phyloP scores from a whole-genome alignment of 92 coral and sea anemone genomes.

The Montipora capitata region DNA sequence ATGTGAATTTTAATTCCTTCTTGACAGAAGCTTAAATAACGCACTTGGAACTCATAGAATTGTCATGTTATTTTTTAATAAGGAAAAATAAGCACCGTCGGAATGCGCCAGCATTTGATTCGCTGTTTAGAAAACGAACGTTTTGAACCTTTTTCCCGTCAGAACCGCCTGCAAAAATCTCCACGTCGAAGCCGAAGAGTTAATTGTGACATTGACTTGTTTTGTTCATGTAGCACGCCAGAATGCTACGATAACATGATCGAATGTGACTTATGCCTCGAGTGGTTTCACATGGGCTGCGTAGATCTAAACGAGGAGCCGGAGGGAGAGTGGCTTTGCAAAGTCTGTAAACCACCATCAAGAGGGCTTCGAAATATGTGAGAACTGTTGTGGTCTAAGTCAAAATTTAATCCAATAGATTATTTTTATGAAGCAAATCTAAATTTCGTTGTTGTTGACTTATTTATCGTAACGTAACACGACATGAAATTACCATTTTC shows the following conservation, averaged over 20 bases:
- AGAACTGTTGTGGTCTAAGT: background rate
- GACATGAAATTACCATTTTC: constrained; percentile 3
- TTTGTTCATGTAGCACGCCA: constrained; percentile 64
- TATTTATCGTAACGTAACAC: background rate
- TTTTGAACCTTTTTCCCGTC: constrained; percentile 64
- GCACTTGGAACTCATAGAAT: too few species aligned
- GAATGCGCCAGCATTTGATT: constrained; percentile 43
- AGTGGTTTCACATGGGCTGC: constrained; percentile 51
- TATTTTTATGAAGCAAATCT: constrained; percentile 2
- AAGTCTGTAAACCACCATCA: constrained; percentile 34
- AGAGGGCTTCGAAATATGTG: background rate
- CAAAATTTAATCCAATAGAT: background rate
- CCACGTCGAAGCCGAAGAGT: constrained; percentile 21
- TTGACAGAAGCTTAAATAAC: too few species aligned
- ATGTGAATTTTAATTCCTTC: too few species aligned
- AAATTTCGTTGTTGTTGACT: background rate
- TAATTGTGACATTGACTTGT: constrained; percentile 53
- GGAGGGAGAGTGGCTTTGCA: constrained; percentile 33
- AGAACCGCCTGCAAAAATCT: constrained; percentile 17
- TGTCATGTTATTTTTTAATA: too few species aligned
- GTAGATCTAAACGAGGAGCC: constrained; percentile 17
- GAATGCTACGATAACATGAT: constrained; percentile 67
- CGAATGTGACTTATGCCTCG: constrained; percentile 60
- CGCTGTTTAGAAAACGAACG: constrained; percentile 51
- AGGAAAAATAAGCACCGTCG: background rate